These are phyloP conservation scores for Chalcosyrphus nemorum DNA, from an alignment of 2,888 invertebrate species.

Conservation along the genomic window DNA sequence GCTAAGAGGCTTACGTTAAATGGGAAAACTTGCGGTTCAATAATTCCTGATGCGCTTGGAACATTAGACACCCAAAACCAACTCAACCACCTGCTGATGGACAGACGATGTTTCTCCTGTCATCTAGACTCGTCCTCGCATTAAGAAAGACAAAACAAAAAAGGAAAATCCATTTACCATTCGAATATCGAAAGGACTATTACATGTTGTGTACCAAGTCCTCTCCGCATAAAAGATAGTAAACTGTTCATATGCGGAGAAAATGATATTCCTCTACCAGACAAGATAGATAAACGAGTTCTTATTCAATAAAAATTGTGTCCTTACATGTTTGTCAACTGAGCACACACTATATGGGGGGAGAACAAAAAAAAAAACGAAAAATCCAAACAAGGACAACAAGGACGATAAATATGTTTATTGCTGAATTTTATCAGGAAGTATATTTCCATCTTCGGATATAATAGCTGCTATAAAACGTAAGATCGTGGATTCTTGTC, in stretches of 20 bases:
- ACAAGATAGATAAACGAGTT: slow-evolving; percentile 66
- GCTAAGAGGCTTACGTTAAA: slow-evolving; percentile 82
- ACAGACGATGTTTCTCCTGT: slow-evolving; percentile 44
- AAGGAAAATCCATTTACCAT: slow-evolving; percentile 23
- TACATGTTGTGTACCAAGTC: neutral
- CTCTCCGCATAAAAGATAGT: slow-evolving; percentile 35
- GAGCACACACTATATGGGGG: slow-evolving; percentile 5
- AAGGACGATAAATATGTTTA: slow-evolving; percentile 71
- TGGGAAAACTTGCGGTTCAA: slow-evolving; percentile 82
- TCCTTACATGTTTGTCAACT: slow-evolving; percentile 66
- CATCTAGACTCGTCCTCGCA: slow-evolving; percentile 3
- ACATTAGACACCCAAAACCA: slow-evolving; percentile 66
- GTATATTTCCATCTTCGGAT: slow-evolving; percentile 68
- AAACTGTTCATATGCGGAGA: slow-evolving; percentile 54
- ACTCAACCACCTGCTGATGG: slow-evolving; percentile 42
- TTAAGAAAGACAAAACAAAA: neutral
- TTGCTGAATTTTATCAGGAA: slow-evolving; percentile 72
- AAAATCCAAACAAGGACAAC: slow-evolving; percentile 27
- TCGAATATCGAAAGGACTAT: slow-evolving; percentile 12
- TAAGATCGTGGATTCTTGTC: slow-evolving; percentile 58
- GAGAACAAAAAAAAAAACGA: neutral
- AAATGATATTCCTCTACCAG: slow-evolving; percentile 48
- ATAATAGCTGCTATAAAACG: slow-evolving; percentile 69
- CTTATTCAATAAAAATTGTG: slow-evolving; percentile 72
- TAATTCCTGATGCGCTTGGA: slow-evolving; percentile 75